Evolutionary conservation across 23 tunicate genomes (phyloP), one percentile per base, ranked within the genome.

Genomic region (Clavelina lepadiformis): DNA sequence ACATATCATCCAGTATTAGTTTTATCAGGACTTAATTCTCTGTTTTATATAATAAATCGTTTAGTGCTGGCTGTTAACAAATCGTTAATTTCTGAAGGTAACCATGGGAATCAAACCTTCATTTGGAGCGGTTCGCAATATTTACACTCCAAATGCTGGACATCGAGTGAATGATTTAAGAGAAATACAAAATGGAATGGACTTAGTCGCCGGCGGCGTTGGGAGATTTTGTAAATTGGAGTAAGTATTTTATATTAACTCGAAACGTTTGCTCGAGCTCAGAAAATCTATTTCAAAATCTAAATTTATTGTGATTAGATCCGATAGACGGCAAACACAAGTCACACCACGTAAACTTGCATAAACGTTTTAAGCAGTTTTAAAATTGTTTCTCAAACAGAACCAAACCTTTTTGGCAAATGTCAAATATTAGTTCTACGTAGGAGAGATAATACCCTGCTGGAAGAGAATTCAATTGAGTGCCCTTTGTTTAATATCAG

Each of bases 91-190:
- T 37, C n/a, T 75, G 29, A 60, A 82, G 91, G 91, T 91, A 18
- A 91, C 91, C 11, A 37, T 26, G 25, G 89, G 95, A 0, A 60
- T 93, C 5, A 93, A 93, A 51, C 82, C 99, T 11, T 74, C 88
- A 8, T 93, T 85, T 62, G 99, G 99, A 21, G 99, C 99, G 28
- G 89, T 93, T 13, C 77, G 99, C 15, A 83, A 92, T 74, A 73
- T 92, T 18, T 92, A 92, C 77, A 92, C 98, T n/a, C 98, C 98
- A 4, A 67, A 56, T 6, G 61, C 47, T 5, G 98, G 98, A 1
- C 91, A 86, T 44, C 60, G 87, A 28, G 94, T 93, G 2, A n/a
- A 58, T 1, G 83, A 69, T 21, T 56, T 93, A 21, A 55, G 55
- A 19, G 68, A 72, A 27, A 45, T 92, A 30, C 61, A 72, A 41